Conservation (phyloP, 2,113 vertebrate genomes). For the Phasianus colchicus region DNA sequence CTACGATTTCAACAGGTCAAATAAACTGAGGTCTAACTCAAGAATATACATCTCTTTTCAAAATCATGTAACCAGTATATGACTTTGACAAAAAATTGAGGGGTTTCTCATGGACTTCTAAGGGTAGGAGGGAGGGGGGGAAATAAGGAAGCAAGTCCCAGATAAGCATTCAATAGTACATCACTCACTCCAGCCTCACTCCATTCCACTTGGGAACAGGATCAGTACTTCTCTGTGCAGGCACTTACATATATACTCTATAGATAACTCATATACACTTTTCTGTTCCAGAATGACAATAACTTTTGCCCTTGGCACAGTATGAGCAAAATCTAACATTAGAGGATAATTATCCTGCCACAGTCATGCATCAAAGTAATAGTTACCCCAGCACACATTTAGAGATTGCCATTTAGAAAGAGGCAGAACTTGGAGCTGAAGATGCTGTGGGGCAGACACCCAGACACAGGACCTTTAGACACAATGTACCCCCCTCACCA, state of each 20-base stretch:
- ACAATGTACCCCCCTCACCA: background rate
- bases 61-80: constrained; percentile 7
- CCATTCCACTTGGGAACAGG: background rate
- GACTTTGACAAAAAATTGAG: constrained; percentile 33
- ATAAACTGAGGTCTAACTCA: background rate
- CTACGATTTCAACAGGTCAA: constrained; percentile 40
- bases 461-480: background rate
- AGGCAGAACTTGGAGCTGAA: background rate
- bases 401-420: background rate
- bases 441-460: background rate
- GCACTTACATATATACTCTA: background rate
- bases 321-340: background rate
- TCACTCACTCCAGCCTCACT: background rate
- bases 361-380: background rate
- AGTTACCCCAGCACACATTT: background rate
- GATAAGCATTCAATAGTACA: background rate
- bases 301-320: background rate
- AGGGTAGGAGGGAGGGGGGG: rapidly evolving
- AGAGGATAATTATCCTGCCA: background rate
- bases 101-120: background rate
- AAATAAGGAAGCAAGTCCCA: background rate
- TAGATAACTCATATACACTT: background rate
- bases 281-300: background rate
- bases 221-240: background rate
- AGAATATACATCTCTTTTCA: constrained; percentile 16